phyloP scores from a whole-genome alignment of 2,113 vertebrate species.

The Recurvirostra avosetta region DNA sequence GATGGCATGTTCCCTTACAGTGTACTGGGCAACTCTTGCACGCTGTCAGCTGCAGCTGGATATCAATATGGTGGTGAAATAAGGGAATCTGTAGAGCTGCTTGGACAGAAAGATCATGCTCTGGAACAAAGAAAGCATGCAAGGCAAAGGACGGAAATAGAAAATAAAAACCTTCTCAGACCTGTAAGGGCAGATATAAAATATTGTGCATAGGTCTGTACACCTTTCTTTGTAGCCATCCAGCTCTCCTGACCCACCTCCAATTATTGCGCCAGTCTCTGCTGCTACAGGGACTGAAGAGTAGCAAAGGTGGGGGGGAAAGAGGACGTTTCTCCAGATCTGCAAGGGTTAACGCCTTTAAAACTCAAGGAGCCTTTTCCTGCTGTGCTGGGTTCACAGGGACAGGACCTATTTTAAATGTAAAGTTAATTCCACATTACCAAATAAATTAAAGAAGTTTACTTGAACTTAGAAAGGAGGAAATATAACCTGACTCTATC shows the following conservation, averaged over 20 bases:
- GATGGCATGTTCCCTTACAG: not conserved
- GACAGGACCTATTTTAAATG: not conserved
- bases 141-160: not conserved
- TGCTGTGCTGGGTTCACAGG: not conserved
- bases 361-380: not conserved
- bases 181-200: not conserved
- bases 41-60: not conserved
- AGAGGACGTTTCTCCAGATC: not conserved
- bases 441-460: constrained; percentile 41
- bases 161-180: not conserved
- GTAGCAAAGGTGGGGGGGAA: not conserved
- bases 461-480: not conserved
- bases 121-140: not conserved
- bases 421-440: not conserved
- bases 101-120: not conserved
- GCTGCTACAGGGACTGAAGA: not conserved
- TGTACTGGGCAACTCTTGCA: not conserved
- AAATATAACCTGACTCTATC: constrained; percentile 16
- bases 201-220: not conserved
- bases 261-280: not conserved
- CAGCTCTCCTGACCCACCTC: not conserved
- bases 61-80: not conserved
- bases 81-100: not conserved
- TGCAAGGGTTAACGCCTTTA: not conserved
- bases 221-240: not conserved